Base-by-base conservation (phyloP, 2,797 vertebrate genomes). In the Morus bassanus region DNA sequence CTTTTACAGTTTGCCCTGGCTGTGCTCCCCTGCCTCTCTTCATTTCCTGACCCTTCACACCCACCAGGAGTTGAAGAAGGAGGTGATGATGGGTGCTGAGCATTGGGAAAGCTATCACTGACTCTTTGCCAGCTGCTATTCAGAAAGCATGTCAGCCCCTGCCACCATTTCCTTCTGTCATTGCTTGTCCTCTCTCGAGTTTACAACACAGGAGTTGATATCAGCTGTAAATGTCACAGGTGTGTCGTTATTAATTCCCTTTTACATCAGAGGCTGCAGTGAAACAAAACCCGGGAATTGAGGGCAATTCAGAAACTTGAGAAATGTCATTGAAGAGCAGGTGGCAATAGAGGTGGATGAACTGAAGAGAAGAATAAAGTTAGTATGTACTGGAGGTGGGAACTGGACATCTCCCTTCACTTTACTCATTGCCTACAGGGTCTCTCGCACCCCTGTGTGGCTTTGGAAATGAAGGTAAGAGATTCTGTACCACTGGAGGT, bases 391-490 rank as follows among this genome's bases (percentile, higher is more conserved):
- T 8, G 6, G 41, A 70, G 37, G 22, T 82, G 37, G 33, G 28
- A 81, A 67, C 11, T 50, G 45, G 37, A 54, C 1, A 1, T 65
- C 4, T 85, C 14, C n/a, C 6, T 11, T 63, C 24, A 56, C 16
- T 84, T 89, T 39, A 18, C 11, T 69, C 28, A 19, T 39, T 78
- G 18, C 19, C n/a, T 75, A 9, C 17, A 24, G 9, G 30, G 5
- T 45, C 9, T 59, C 10, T 84, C 13, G 21, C 13, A 63, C 11
- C 7, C 4, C 9, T 0, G 0, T 19, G 19, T 48, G 35, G 15
- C 35, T 74, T 48, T 72, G 23, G 69, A 86, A 84, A 51, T 0
- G 5, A 81, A 84, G 11, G 13, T 33, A 69, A 75, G 25, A 74
- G 24, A 43, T 46, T 83, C 28, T 57, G 22, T n/a, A 27, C 19